A percentile compares a stretch with the other conserved stretches of the same genome.
These are phyloP conservation scores for Drosophila mimica DNA, from an alignment of 2,888 invertebrate species.

Conservation along the genomic window DNA sequence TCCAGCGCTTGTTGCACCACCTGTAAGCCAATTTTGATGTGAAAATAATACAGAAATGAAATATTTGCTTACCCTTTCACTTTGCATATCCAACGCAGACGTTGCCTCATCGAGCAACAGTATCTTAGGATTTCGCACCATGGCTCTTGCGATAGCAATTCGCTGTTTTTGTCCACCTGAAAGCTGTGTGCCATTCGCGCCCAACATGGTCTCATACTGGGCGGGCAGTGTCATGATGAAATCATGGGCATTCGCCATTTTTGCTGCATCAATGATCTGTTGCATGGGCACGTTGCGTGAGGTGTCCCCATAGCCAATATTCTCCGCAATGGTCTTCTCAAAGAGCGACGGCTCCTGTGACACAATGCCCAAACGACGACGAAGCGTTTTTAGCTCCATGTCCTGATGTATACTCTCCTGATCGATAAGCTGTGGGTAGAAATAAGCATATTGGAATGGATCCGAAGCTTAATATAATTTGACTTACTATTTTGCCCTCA, in stretches of 20 bases:
- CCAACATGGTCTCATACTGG: slow-evolving; percentile 91
- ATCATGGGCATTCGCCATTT: slow-evolving; percentile 93
- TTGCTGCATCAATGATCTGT: slow-evolving; percentile 91
- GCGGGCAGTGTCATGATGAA: slow-evolving; percentile 92
- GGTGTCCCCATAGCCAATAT: slow-evolving; percentile 96
- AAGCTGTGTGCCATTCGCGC: slow-evolving; percentile 90
- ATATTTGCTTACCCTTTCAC: slow-evolving; percentile 87
- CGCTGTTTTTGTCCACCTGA: slow-evolving; percentile 95
- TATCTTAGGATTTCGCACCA: slow-evolving; percentile 90
- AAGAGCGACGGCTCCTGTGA: slow-evolving; percentile 96
- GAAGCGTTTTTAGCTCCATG: slow-evolving; percentile 87
- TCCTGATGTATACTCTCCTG: slow-evolving; percentile 86
- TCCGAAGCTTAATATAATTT: background rate
- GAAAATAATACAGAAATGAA: background rate
- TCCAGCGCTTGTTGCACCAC: slow-evolving; percentile 94
- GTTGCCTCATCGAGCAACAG: slow-evolving; percentile 91
- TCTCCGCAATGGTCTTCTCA: slow-evolving; percentile 94
- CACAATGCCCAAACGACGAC: slow-evolving; percentile 93
- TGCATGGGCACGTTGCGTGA: slow-evolving; percentile 87
- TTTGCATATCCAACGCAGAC: slow-evolving; percentile 91
- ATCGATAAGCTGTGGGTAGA: slow-evolving; percentile 82
- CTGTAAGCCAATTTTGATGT: slow-evolving; percentile 46
- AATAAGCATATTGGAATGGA: accelerated
- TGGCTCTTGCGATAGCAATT: slow-evolving; percentile 92
- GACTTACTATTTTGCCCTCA: slow-evolving; percentile 87